Percentiles rank a stretch among this genome's conserved stretches.
Conservation (phyloP, 2,113 vertebrate genomes). For the Myrmecophaga tridactyla region DNA sequence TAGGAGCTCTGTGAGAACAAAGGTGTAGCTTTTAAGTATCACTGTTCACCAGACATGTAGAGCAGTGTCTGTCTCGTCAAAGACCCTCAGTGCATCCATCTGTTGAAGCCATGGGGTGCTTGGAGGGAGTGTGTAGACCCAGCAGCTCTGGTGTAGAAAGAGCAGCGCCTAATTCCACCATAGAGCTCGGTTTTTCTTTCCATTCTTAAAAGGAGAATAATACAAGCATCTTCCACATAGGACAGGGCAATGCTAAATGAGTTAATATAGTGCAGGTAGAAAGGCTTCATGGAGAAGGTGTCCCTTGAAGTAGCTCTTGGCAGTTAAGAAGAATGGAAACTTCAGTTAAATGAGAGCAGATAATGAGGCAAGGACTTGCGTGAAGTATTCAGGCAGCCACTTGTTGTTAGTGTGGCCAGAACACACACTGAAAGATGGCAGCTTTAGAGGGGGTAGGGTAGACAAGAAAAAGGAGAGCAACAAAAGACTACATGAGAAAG, state of each 20-base stretch:
- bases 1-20: background rate
- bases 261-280: background rate
- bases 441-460: background rate
- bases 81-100: background rate
- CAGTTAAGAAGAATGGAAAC: background rate
- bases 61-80: background rate
- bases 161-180: background rate
- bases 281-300: background rate
- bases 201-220: background rate
- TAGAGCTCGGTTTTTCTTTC: background rate
- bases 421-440: background rate
- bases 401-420: background rate
- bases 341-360: background rate
- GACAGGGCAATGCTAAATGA: background rate
- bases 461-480: background rate
- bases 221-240: background rate
- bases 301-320: background rate
- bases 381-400: background rate
- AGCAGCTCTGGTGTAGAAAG: background rate
- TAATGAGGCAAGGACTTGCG: background rate
- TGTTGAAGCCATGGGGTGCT: background rate
- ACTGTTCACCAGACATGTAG: background rate
- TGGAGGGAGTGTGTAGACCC: background rate
- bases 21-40: rapidly evolving
- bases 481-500: background rate